phyloP scores from a whole-genome alignment of 2,888 invertebrate species.

The Macaria liturata region DNA sequence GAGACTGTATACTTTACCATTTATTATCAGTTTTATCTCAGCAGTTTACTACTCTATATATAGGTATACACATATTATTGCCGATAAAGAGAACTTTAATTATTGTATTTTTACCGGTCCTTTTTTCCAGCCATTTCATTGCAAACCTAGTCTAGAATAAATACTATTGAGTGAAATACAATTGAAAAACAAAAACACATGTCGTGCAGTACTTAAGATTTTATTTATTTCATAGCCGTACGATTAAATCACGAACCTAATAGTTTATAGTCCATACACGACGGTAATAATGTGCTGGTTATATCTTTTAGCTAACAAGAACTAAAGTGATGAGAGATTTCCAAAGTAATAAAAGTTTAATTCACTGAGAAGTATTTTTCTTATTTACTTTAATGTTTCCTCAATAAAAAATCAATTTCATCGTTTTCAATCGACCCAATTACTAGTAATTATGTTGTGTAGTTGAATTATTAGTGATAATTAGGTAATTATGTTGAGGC shows the following conservation, averaged over 20 bases:
- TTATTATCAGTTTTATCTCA: too few relatives aligned
- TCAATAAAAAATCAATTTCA: slow-evolving; percentile 14
- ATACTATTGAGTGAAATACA: neutral
- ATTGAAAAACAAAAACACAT: slow-evolving; percentile 11
- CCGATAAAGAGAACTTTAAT: too few relatives aligned
- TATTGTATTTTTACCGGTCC: too few relatives aligned
- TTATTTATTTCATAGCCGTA: slow-evolving; percentile 19
- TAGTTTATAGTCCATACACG: slow-evolving; percentile 21
- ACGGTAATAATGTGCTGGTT: slow-evolving; percentile 15
- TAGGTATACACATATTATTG: too few relatives aligned
- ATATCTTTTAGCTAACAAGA: slow-evolving; percentile 20
- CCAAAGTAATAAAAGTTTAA: slow-evolving; percentile 12
- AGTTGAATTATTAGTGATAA: neutral
- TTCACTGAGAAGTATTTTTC: slow-evolving; percentile 11
- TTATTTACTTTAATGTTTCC: slow-evolving; percentile 17
- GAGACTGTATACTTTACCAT: too few relatives aligned
- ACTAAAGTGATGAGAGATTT: slow-evolving; percentile 14
- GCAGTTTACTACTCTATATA: too few relatives aligned
- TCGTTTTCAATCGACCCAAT: slow-evolving; percentile 20
- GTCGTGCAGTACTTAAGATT: slow-evolving; percentile 18
- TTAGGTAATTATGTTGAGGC: neutral
- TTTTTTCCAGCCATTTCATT: too few relatives aligned
- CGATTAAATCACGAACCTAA: slow-evolving; percentile 21
- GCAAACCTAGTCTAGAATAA: too few relatives aligned
- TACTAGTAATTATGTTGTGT: slow-evolving; percentile 31